These are phyloP conservation scores for Spisula subtruncata DNA, from an alignment of 2,888 invertebrate species.

Conservation along the genomic window DNA sequence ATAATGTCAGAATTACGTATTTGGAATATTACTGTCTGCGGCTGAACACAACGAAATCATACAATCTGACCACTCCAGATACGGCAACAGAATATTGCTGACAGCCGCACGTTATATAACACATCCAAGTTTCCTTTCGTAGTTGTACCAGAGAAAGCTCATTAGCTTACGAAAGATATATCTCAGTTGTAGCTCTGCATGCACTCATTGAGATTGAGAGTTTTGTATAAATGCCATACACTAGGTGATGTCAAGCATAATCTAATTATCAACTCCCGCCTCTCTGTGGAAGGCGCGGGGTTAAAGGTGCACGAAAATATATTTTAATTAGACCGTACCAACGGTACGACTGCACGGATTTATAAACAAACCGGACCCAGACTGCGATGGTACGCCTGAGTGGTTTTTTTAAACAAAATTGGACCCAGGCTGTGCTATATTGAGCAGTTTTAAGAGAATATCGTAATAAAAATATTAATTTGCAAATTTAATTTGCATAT, in stretches of 20 bases:
- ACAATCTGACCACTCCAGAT: too few relatives aligned
- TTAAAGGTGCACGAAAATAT: background rate
- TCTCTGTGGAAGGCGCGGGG: background rate
- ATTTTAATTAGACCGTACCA: background rate
- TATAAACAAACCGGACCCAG: background rate
- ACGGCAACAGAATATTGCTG: too few relatives aligned
- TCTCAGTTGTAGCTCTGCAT: too few relatives aligned
- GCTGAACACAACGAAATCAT: too few relatives aligned
- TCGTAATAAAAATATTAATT: background rate
- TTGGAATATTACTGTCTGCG: too few relatives aligned
- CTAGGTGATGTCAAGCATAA: background rate
- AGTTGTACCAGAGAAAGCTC: too few relatives aligned
- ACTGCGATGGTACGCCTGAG: background rate
- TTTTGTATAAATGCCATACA: too few relatives aligned
- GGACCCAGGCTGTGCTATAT: background rate
- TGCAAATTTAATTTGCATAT: constrained; percentile 7
- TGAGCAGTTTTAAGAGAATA: background rate
- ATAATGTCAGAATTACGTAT: too few relatives aligned
- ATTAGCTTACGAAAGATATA: too few relatives aligned
- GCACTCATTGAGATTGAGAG: too few relatives aligned
- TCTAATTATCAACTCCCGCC: background rate
- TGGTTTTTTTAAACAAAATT: background rate
- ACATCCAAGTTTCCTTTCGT: too few relatives aligned
- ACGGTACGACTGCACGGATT: background rate
- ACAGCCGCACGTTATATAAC: too few relatives aligned